These are phyloP conservation scores for Hyposoter didymator DNA, from an alignment of 2,888 invertebrate species.

Conservation along the genomic window DNA sequence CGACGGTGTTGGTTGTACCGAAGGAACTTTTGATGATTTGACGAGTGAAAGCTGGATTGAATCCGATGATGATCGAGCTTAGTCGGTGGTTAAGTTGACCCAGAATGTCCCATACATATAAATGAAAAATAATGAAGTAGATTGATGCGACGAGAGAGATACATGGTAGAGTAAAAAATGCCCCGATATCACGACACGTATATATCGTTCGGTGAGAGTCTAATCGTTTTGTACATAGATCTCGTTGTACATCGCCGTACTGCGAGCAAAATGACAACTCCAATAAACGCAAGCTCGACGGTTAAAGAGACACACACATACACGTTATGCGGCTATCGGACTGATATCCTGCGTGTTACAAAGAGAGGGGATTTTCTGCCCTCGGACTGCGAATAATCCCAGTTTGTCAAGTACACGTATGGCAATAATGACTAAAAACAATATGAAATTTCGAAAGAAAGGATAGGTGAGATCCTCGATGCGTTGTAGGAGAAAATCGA, in stretches of 20 bases:
- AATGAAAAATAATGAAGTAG: neutral
- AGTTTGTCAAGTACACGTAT: conserved; percentile 27
- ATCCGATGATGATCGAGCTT: neutral
- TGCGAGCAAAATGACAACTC: conserved; percentile 59
- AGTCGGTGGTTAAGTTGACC: neutral
- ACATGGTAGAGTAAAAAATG: conserved; percentile 28
- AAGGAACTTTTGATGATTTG: neutral
- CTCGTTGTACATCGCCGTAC: conserved; percentile 62
- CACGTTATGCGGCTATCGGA: conserved; percentile 49
- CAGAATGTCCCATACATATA: neutral
- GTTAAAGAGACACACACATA: conserved; percentile 35
- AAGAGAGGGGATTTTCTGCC: conserved; percentile 46
- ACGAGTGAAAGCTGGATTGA: neutral
- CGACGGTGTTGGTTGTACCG: neutral
- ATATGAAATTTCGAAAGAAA: conserved; percentile 16
- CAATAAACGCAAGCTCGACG: conserved; percentile 36
- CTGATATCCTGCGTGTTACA: conserved; percentile 48
- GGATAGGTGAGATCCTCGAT: conserved; percentile 51
- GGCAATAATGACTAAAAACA: conserved; percentile 13
- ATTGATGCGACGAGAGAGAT: conserved; percentile 11
- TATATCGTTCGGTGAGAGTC: conserved; percentile 67
- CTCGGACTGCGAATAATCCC: conserved; percentile 56
- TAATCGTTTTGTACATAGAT: conserved; percentile 70
- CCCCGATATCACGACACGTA: conserved; percentile 49
- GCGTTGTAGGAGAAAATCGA: conserved; percentile 43